phyloP scores from a whole-genome alignment of 2,888 invertebrate species.

The Smittia aterrima region DNA sequence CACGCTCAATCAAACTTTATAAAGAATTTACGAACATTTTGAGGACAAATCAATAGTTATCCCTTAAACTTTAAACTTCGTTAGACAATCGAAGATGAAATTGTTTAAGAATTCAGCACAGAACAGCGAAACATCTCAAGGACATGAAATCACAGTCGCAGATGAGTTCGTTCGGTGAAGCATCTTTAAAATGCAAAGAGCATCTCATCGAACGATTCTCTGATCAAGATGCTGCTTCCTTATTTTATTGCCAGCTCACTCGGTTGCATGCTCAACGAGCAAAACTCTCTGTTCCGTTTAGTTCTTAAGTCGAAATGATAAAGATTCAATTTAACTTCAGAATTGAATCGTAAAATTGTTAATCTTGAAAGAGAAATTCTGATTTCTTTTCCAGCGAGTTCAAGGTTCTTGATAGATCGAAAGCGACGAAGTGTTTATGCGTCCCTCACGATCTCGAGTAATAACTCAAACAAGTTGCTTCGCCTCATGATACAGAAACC shows the following conservation, averaged over 20 bases:
- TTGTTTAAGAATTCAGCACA: neutral
- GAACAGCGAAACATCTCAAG: constrained; percentile 23
- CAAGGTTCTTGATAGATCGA: neutral
- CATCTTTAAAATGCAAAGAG: constrained; percentile 36
- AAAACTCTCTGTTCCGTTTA: constrained; percentile 30
- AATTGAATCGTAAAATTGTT: constrained; percentile 31
- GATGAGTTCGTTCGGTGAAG: neutral
- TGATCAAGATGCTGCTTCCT: constrained; percentile 34
- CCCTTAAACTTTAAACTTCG: neutral
- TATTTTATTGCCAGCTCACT: constrained; percentile 12
- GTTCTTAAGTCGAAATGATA: constrained; percentile 10
- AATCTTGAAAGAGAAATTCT: neutral
- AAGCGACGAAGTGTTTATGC: neutral
- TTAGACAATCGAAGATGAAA: neutral
- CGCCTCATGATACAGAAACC: neutral
- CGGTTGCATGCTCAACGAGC: constrained; percentile 37
- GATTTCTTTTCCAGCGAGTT: too few relatives aligned
- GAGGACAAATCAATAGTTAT: neutral
- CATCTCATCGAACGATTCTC: neutral
- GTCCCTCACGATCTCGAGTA: neutral
- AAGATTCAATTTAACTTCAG: constrained; percentile 41
- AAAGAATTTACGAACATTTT: constrained; percentile 34
- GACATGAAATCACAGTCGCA: constrained; percentile 33
- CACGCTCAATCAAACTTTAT: constrained; percentile 34
- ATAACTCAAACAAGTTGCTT: neutral